These are phyloP conservation scores for Mustela nigripes DNA, from an alignment of 2,113 vertebrate genomes.

Conservation along the genomic window DNA sequence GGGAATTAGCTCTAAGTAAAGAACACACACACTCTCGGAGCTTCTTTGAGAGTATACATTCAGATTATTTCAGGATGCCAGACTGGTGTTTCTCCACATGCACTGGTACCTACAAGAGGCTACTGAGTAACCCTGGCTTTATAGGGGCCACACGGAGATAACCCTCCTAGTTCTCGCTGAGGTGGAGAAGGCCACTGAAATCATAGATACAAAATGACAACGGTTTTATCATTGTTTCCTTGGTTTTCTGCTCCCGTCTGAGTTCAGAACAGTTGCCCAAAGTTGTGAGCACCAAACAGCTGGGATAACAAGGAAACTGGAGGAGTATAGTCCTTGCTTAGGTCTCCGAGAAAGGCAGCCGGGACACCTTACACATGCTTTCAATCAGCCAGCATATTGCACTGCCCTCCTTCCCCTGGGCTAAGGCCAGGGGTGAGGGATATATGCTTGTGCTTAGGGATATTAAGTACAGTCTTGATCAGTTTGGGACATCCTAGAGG, in stretches of 20 bases:
- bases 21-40: not conserved
- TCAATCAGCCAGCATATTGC: no score
- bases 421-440: no score
- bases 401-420: not conserved
- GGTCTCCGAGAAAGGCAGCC: not conserved
- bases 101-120: not conserved
- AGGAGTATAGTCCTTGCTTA: not conserved
- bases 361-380: not conserved
- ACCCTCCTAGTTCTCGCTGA: not conserved
- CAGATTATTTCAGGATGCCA: not conserved
- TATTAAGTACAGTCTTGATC: no score
- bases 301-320: not conserved
- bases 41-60: slow-evolving; percentile 28
- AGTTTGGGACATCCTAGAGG: not conserved
- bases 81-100: not conserved
- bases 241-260: not conserved
- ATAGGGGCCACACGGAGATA: not conserved
- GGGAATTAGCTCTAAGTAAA: not conserved
- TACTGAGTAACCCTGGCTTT: not conserved
- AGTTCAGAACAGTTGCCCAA: not conserved
- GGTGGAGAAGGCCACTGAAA: not conserved
- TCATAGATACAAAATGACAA: not conserved
- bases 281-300: not conserved
- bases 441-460: not conserved
- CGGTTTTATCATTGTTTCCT: not conserved